Base-by-base conservation (phyloP, 92 coral and sea anemone genomes). In the Porites lobata region DNA sequence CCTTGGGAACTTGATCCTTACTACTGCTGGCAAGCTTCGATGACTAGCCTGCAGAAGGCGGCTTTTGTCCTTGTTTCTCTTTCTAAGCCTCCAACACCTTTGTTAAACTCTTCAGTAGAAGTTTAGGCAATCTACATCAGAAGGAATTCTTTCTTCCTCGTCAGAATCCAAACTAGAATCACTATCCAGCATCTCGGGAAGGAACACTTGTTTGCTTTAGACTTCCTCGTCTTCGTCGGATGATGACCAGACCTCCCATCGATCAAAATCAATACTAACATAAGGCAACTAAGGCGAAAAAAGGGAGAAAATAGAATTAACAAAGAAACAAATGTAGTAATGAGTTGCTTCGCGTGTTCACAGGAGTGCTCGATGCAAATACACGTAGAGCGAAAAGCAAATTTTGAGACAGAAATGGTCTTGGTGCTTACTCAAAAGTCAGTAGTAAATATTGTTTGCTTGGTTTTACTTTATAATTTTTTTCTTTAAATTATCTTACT, bases 201-300 rank as follows among this genome's bases (percentile, higher is more conserved):
- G 32, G 29, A 95, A 83, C 38, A 85, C 87, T 61, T 68, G 85
- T 50, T 52, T 74, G n/a, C 57, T 89, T 83, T 50, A n/a, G n/a
- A n/a, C 74, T 11, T 29, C 77, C 50, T 93, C 94, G 74, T 94
- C 95, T 73, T 94, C 99, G 14, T 89, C 95, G 15, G 98, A 93
- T 2, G 94, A 94, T 8, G 99, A 93, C 91, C 96, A 92, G 26
- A 94, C 92, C 51, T 96, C 99, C 96, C 96, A 96, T 47, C 99
- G 94, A 85, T 96, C 99, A 63, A 95, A 93, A 70, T 96, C 99
- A 32, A 95, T 82, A 9, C 91, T 91, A 14, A 96, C 84, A 63
- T 91, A 96, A 15, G 96, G 95, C 38, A 91, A 82, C 98, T 96
- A 66, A 29, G 65, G 19, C n/a, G 78, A 2, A 81, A 51, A 5